Conservation (phyloP, 2,797 vertebrate genomes). For the Hippocampus kuda region DNA sequence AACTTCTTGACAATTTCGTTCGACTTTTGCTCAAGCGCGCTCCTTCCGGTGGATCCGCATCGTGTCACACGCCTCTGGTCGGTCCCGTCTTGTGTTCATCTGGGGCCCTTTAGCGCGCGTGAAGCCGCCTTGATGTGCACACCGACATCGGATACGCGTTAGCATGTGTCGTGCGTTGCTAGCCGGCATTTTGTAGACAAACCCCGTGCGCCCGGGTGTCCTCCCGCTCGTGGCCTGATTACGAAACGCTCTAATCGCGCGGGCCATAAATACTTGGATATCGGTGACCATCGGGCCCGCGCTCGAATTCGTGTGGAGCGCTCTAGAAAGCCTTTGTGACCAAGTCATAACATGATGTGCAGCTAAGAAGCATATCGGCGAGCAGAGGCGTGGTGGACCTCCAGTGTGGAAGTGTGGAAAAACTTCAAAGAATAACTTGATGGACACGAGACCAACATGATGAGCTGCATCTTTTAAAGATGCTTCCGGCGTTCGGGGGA, state of each 20-base stretch:
- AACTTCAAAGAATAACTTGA: too few species aligned
- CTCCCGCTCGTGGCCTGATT: not conserved
- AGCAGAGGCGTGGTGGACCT: slow-evolving; percentile 25
- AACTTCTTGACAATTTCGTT: slow-evolving; percentile 28
- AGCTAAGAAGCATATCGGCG: not conserved
- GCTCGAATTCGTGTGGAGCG: not conserved
- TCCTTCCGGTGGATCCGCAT: slow-evolving; percentile 32
- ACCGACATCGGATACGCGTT: slow-evolving; percentile 15
- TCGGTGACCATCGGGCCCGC: not conserved
- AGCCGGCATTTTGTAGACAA: slow-evolving; percentile 70
- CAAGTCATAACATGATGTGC: slow-evolving; percentile 6
- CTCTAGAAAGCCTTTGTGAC: not conserved
- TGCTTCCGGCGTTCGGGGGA: too few species aligned
- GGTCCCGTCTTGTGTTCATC: slow-evolving; percentile 2
- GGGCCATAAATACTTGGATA: not conserved
- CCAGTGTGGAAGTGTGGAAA: not conserved
- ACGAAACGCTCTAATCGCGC: not conserved
- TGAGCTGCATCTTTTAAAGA: not conserved
- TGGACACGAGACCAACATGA: not conserved
- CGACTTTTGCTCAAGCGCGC: slow-evolving; percentile 17
- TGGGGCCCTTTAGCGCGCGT: slow-evolving; percentile 8
- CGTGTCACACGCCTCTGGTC: slow-evolving; percentile 21
- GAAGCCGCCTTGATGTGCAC: slow-evolving; percentile 1
- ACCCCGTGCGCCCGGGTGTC: slow-evolving; percentile 39
- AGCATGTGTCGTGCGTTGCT: slow-evolving; percentile 13